Evolutionary conservation across 2,113 vertebrate species (phyloP), one percentile per base, ranked within the genome.

Genomic region (Hipposideros armiger): DNA sequence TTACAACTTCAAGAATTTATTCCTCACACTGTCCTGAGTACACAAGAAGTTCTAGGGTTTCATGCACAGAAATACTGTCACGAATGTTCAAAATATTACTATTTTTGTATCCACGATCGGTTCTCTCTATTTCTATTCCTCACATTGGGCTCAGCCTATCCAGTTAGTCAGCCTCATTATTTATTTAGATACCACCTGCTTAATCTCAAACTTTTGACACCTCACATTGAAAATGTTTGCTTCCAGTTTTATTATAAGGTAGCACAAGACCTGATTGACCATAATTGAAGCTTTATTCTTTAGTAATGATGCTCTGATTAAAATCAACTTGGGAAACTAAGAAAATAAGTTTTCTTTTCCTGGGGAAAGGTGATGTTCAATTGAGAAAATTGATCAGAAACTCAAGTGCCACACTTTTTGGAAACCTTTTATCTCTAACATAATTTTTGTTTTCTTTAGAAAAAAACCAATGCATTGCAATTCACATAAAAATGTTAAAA

Each of bases 151-250:
- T 87, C 52, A 77, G 20, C 19, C 4, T n/a, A 67, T 11, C 28
- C 60, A 73, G 13, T 70, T 88, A 36, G 52, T 90, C 36, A 66
- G 32, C 3, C 8, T 90, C 50, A 14, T 66, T 94, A 45, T 90
- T 73, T 90, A 91, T 67, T 96, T 73, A 77, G 26, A 11, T 28
- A 42, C 30, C 76, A 45, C 26, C n/a, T 81, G 1, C n/a, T 76
- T 62, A 20, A 5, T 73, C 60, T 74, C 15, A 95, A 88, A 60
- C 64, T 90, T 92, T 56, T 95, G 56, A 70, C 22, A n/a, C 24
- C 3, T 70, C 67, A 66, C 11, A 77, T 82, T 66, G 30, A 92
- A 96, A 91, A 78, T 90, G 36, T 88, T 93, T 96, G 40, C 28
- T 93, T 89, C 95, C 81, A 32, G 3, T 64, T 95, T 85, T 17